phyloP scores from a whole-genome alignment of 1,140 invertebrate genomes.

The Calephelis nemesis region DNA sequence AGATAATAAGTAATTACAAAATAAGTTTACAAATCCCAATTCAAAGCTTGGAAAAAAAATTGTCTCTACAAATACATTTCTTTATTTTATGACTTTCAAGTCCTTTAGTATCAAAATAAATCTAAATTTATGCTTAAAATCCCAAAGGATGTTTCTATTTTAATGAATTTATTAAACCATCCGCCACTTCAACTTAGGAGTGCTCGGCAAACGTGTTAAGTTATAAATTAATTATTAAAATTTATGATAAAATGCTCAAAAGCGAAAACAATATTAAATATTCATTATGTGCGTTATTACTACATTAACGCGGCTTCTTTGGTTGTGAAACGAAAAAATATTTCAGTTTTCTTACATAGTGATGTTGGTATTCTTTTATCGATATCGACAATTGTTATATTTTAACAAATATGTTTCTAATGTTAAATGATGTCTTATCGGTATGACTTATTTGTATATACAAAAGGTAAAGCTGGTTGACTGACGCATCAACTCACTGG shows the following conservation, averaged over 20 bases:
- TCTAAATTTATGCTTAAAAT: constrained; percentile 5
- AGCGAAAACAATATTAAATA: constrained; percentile 18
- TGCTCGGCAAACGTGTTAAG: constrained; percentile 8
- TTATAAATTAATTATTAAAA: constrained; percentile 16
- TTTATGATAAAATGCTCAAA: constrained; percentile 14
- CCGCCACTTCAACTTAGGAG: constrained; percentile 9
- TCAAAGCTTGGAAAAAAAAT: no score
- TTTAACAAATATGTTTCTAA: no score
- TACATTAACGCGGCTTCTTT: neutral
- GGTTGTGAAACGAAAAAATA: neutral
- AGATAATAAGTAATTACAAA: no score
- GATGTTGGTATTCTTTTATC: neutral
- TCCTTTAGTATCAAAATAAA: constrained; percentile 1
- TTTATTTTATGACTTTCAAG: neutral
- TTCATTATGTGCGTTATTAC: constrained; percentile 5
- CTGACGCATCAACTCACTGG: no score
- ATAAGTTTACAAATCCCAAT: no score
- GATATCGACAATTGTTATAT: no score
- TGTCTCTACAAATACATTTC: neutral
- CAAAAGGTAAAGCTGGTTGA: no score
- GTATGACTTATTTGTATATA: no score
- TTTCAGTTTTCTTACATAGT: neutral
- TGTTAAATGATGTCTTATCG: no score
- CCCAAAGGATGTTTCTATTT: constrained; percentile 15
- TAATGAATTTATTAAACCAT: constrained; percentile 16